A percentile compares a stretch with the other conserved stretches of the same genome.
These are phyloP conservation scores for Callithrix jacchus DNA, from an alignment of 2,113 vertebrate genomes.

Conservation along the genomic window DNA sequence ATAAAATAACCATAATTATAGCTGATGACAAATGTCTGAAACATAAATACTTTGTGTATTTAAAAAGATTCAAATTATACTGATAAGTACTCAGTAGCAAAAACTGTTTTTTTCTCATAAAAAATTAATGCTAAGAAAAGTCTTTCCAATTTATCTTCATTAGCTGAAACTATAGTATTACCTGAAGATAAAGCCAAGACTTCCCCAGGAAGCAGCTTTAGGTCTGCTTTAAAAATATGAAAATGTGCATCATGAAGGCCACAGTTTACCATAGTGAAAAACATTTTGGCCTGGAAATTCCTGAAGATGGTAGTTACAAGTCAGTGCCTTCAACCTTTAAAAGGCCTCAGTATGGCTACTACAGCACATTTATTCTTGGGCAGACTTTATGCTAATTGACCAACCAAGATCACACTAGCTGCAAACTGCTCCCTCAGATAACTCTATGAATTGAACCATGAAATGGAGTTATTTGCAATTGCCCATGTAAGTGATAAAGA, in stretches of 20 bases:
- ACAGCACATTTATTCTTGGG: not conserved
- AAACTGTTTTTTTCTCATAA: not conserved
- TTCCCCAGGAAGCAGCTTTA: not conserved
- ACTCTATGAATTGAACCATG: conserved; percentile 24
- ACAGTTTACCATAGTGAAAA: not conserved
- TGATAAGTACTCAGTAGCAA: not conserved
- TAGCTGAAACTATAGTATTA: not conserved
- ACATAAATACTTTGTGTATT: not conserved
- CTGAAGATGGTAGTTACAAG: not conserved
- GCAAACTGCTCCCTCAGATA: not conserved
- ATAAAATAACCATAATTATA: not conserved
- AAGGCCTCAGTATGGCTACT: not conserved
- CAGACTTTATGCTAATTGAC: not conserved
- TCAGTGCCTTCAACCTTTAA: conserved; percentile 42
- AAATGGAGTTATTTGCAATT: conserved; percentile 50
- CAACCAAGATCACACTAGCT: not conserved
- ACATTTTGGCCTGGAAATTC: not conserved
- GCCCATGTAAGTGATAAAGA: conserved; percentile 39
- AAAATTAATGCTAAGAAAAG: not conserved
- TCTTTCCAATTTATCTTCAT: not conserved
- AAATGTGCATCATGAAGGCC: not conserved
- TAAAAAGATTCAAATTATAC: not conserved
- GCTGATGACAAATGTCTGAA: not conserved
- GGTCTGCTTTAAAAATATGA: not conserved
- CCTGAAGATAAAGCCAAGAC: not conserved